Base-by-base conservation (phyloP, 2,888 invertebrate genomes). In the Pharmacophagus antenor region DNA sequence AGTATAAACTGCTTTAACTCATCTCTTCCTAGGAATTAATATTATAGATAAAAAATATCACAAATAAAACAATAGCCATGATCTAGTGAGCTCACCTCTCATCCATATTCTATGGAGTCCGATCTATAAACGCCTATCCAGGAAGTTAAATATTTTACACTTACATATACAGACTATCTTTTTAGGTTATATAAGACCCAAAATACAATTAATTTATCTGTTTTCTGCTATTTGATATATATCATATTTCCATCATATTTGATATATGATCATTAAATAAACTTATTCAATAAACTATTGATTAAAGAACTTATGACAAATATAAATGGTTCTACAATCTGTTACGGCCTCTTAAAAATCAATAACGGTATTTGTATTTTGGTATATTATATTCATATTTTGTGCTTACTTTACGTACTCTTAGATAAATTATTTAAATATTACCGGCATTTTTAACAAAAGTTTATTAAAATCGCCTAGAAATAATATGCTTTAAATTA, bases 41-140 rank as follows among this genome's bases (percentile, higher is more conserved):
- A 42, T 53, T 41, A 54, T 20, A 12, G 20, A 12, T 8, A 7
- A 12, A 21, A 46, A 46, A 6, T 10, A 20, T 46, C 18, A 54
- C 53, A 41, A 42, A 53, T 53, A 55, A n/a, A 55, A 55, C 27
- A 47, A 55, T 55, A 17, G 17, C 42, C 42, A 42, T 17, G 17
- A 7, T 42, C 8, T n/a, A 54, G 25, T 55, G 47, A 47, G 25
- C 47, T 47, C 27, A 31, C 31, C 55, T 52, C 41, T 55, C 46
- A 55, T 55, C 46, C 55, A 55, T 55, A 55, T 20, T 55, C 46
- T 20, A 55, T 47, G 15, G 47, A 31, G 20, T 20, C 41, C 55
- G 46, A 31, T 20, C n/a, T 20, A 31, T n/a, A 15, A 47, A 47
- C 47, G 55, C 55, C 47, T 55, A 20, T 47, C 55, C 8, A 31